Evolutionary conservation across 2,797 vertebrate species (phyloP).

Genomic region (Tokudaia tokunoshimensis): DNA sequence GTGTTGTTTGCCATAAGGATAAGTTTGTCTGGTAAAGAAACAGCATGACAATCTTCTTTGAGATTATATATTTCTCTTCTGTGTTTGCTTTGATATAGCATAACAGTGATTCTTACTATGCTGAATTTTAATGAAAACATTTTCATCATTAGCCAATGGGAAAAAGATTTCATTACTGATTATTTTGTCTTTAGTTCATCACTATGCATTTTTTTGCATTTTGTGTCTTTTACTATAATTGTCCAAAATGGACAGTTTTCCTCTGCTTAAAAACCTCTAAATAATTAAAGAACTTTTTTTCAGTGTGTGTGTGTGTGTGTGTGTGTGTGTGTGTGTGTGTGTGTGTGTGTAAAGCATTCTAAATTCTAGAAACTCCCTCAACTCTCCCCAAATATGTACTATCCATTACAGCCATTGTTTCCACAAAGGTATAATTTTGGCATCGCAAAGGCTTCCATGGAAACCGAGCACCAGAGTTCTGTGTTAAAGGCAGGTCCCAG

Average conservation of each 20-base stretch:
- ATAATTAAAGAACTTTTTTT: constrained; percentile 38
- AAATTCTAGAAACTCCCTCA: constrained; percentile 62
- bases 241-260: constrained; percentile 6
- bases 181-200: constrained; percentile 28
- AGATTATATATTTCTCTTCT: constrained; percentile 69
- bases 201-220: constrained; percentile 43
- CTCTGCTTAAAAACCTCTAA: constrained; percentile 67
- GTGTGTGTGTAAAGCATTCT: constrained; percentile 8
- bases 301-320: neutral
- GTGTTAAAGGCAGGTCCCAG: constrained; percentile 82
- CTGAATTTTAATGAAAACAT: constrained; percentile 62
- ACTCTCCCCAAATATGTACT: constrained; percentile 58
- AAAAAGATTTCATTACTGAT: constrained; percentile 49
- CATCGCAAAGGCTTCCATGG: constrained; percentile 71
- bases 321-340: constrained; percentile 8
- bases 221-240: constrained; percentile 64
- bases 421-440: constrained; percentile 72
- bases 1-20: constrained; percentile 45
- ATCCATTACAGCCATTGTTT: constrained; percentile 51
- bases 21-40: constrained; percentile 56
- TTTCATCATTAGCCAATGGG: constrained; percentile 48
- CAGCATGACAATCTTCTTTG: constrained; percentile 65
- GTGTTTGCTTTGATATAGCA: constrained; percentile 76
- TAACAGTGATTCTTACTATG: constrained; percentile 70
- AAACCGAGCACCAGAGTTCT: constrained; percentile 84